Percentiles rank a stretch among this genome's conserved stretches.
Evolutionary conservation across 2,797 vertebrate species (phyloP).

Genomic region (Spinibarbus caldwelli): DNA sequence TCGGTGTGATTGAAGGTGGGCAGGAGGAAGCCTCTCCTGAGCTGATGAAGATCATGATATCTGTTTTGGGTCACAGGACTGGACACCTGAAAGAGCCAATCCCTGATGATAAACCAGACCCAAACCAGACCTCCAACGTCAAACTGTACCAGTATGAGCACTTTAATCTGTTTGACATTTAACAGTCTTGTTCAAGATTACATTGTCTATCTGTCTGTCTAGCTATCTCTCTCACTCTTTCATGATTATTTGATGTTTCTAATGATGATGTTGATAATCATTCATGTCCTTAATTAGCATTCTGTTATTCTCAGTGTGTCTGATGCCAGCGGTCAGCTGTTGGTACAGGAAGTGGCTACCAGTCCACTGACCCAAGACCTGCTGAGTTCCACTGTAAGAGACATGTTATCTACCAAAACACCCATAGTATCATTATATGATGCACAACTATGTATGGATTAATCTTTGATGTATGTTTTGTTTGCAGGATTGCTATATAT

Average conservation of each 20-base stretch:
- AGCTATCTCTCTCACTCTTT: background rate
- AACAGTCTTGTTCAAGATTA: background rate
- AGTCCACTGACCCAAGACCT: slow-evolving; percentile 88
- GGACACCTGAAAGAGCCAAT: slow-evolving; percentile 71
- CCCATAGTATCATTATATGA: background rate
- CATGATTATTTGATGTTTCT: background rate
- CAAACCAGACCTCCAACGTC: slow-evolving; percentile 73
- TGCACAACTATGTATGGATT: background rate
- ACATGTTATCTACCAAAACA: background rate
- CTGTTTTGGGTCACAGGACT: slow-evolving; percentile 80
- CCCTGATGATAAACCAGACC: slow-evolving; percentile 70
- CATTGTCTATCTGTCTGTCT: background rate
- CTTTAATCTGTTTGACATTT: too few relatives aligned
- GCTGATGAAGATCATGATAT: slow-evolving; percentile 85
- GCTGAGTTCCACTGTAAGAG: slow-evolving; percentile 81
- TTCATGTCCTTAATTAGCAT: background rate
- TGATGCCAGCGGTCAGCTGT: slow-evolving; percentile 81
- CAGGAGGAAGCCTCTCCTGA: slow-evolving; percentile 80
- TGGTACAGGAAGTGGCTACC: slow-evolving; percentile 88
- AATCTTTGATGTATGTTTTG: background rate
- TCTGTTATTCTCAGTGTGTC: slow-evolving; percentile 77
- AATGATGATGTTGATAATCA: background rate
- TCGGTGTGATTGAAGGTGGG: slow-evolving; percentile 80
- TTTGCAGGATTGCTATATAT: slow-evolving; percentile 86
- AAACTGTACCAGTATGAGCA: slow-evolving; percentile 91